phyloP scores from a whole-genome alignment of 2,888 invertebrate species.

The Diplolepis rosae region DNA sequence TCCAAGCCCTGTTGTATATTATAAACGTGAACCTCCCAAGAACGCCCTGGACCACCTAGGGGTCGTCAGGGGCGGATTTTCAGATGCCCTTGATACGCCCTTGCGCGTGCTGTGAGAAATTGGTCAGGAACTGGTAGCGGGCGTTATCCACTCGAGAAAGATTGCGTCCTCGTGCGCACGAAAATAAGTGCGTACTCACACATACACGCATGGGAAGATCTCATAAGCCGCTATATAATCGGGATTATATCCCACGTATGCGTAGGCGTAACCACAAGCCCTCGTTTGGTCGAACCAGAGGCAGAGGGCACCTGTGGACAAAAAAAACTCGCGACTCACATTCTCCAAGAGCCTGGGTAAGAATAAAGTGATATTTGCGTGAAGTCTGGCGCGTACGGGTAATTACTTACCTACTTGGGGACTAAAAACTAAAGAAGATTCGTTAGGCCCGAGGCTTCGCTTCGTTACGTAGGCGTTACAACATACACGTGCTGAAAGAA shows the following conservation, averaged over 20 bases:
- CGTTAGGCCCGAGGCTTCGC: slow-evolving; percentile 21
- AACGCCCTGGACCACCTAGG: slow-evolving; percentile 73
- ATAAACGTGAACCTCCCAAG: slow-evolving; percentile 65
- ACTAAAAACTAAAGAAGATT: slow-evolving; percentile 30
- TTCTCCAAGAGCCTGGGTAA: not conserved
- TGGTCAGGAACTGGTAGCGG: slow-evolving; percentile 49
- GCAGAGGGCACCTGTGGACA: not conserved
- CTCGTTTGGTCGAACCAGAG: slow-evolving; percentile 9
- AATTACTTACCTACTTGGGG: slow-evolving; percentile 7
- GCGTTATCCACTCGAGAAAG: slow-evolving; percentile 21
- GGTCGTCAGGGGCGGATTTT: slow-evolving; percentile 71
- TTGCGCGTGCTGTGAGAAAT: slow-evolving; percentile 67
- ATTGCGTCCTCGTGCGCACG: slow-evolving; percentile 30
- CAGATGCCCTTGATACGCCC: slow-evolving; percentile 65
- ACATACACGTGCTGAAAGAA: slow-evolving; percentile 20
- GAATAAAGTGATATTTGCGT: slow-evolving; percentile 19
- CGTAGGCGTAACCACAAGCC: slow-evolving; percentile 12
- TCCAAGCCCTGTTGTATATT: not conserved
- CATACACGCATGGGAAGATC: not conserved
- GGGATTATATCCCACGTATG: not conserved
- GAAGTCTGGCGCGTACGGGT: slow-evolving; percentile 3
- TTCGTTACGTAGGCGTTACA: slow-evolving; percentile 25
- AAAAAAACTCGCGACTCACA: slow-evolving; percentile 30
- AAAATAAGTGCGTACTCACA: not conserved
- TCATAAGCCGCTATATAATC: not conserved